Conservation (phyloP, 2,113 vertebrate genomes). For the Zootoca vivipara region DNA sequence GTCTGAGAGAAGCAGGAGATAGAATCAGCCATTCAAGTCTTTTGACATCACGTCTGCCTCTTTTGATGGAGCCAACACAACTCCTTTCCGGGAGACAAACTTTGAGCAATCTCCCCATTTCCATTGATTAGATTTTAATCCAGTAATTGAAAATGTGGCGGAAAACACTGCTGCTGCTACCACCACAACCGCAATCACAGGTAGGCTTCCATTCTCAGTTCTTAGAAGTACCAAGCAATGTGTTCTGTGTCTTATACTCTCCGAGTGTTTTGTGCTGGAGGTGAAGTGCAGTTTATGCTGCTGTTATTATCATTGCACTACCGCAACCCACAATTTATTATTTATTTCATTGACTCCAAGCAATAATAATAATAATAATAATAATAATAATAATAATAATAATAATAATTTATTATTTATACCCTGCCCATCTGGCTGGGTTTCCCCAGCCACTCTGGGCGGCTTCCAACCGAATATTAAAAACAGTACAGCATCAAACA, state of each 20-base stretch:
- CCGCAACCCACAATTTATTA: too few relatives aligned
- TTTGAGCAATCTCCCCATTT: background rate
- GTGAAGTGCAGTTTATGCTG: too few relatives aligned
- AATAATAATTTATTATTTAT: too few relatives aligned
- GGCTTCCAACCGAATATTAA: too few relatives aligned
- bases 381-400: too few relatives aligned
- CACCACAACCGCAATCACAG: background rate
- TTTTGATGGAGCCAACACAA: background rate
- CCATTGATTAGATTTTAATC: background rate
- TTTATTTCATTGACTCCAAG: too few relatives aligned
- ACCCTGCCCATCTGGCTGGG: too few relatives aligned
- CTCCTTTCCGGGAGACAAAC: too few relatives aligned
- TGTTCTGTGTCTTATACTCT: background rate
- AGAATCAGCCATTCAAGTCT: background rate
- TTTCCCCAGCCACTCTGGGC: too few relatives aligned
- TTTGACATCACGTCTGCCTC: background rate
- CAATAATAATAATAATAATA: too few relatives aligned
- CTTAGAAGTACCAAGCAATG: background rate
- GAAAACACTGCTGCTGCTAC: background rate
- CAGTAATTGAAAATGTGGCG: background rate
- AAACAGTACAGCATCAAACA: too few relatives aligned
- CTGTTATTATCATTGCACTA: too few relatives aligned
- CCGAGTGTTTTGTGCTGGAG: background rate
- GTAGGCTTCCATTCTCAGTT: background rate
- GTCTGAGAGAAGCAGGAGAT: background rate